Conservation (phyloP, 2,888 invertebrate species). For the Drosophila pseudotakahashii region DNA sequence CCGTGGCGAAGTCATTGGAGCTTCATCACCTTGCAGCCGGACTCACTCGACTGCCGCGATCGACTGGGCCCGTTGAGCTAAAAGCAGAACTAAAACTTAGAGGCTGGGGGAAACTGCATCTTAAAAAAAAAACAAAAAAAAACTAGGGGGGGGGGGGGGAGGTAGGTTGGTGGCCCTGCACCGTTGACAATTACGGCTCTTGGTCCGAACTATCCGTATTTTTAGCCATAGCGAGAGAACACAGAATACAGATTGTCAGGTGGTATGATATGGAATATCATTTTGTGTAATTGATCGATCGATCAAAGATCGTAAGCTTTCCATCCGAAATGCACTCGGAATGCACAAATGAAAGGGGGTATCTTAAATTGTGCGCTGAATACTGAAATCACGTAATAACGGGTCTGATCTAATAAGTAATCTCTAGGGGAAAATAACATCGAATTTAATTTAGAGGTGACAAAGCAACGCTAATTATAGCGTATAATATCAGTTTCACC, state of each 20-base stretch:
- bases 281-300: background rate
- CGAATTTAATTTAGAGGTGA: background rate
- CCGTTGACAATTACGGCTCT: constrained; percentile 8
- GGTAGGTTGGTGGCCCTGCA: background rate
- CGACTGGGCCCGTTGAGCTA: constrained; percentile 14
- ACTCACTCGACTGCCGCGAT: constrained; percentile 25
- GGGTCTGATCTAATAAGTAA: background rate
- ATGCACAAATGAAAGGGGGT: constrained; percentile 7
- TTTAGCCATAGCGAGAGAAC: background rate
- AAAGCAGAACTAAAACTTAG: background rate
- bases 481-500: too few species aligned
- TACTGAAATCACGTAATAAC: constrained; percentile 5
- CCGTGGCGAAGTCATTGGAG: constrained; percentile 13
- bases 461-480: too few species aligned
- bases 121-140: background rate
- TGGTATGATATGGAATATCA: background rate
- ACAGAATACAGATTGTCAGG: too few species aligned
- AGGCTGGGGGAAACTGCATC: constrained; percentile 8
- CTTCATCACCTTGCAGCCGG: constrained; percentile 21
- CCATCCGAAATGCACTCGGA: background rate
- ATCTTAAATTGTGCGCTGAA: constrained; percentile 3
- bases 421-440: background rate
- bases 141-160: too few species aligned
- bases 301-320: constrained; percentile 8
- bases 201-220: background rate